These are phyloP conservation scores for Linnaemya vulpina DNA, from an alignment of 2,888 invertebrate genomes.

Conservation along the genomic window DNA sequence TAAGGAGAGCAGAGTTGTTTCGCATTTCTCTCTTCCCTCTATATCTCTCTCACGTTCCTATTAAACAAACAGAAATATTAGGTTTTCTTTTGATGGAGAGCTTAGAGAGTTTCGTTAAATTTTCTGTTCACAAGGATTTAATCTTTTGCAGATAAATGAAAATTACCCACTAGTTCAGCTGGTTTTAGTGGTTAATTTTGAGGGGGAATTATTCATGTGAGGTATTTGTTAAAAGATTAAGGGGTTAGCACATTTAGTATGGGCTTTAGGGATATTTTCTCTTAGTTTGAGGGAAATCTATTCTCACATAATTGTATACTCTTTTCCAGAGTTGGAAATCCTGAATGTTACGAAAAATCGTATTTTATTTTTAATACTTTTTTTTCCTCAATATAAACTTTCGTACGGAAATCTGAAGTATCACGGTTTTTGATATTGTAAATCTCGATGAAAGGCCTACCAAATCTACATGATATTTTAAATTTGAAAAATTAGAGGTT, in stretches of 20 bases:
- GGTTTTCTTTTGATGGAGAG: conserved; percentile 2
- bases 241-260: background rate
- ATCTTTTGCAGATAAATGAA: background rate
- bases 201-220: conserved; percentile 16
- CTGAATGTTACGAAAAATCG: background rate
- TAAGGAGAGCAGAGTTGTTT: background rate
- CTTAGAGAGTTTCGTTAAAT: conserved; percentile 56
- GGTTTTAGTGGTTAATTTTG: conserved; percentile 15
- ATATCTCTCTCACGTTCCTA: background rate
- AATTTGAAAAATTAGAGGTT: too few relatives aligned
- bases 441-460: too few relatives aligned
- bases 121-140: conserved; percentile 43
- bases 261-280: conserved; percentile 43
- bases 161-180: background rate
- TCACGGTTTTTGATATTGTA: too few relatives aligned
- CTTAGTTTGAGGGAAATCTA: conserved; percentile 7
- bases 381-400: too few relatives aligned
- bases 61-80: conserved; percentile 27
- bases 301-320: background rate
- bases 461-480: too few relatives aligned
- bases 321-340: background rate
- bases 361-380: too few relatives aligned
- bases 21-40: background rate
- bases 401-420: too few relatives aligned
- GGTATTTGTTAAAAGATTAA: background rate